A percentile compares a stretch with the other conserved stretches of the same genome.
These are phyloP conservation scores for Serilophus lunatus DNA, from an alignment of 2,113 vertebrate species.

Conservation along the genomic window DNA sequence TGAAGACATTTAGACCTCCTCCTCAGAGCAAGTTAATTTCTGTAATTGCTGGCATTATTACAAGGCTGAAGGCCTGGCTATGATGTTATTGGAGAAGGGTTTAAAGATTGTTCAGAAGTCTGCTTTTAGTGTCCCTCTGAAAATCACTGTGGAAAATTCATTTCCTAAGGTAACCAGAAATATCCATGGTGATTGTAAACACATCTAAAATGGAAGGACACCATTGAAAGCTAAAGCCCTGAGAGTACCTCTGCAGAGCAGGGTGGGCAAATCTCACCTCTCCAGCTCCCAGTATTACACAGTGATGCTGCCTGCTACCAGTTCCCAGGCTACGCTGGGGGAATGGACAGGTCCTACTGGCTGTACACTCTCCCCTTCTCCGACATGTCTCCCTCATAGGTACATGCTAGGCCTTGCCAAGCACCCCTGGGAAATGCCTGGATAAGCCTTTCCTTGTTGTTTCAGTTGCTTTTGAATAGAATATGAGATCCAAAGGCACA, in stretches of 20 bases:
- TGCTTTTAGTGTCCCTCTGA: background rate
- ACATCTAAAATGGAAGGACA: background rate
- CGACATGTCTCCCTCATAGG: background rate
- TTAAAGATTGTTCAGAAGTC: background rate
- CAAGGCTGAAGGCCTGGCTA: background rate
- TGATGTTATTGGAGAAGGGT: background rate
- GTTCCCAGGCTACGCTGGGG: background rate
- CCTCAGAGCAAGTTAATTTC: background rate
- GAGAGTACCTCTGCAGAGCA: background rate
- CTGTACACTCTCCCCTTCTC: background rate
- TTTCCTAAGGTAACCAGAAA: conserved; percentile 31
- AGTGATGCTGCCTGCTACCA: background rate
- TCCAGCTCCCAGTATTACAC: background rate
- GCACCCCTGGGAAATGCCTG: background rate
- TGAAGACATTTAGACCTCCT: background rate
- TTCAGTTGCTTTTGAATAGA: background rate
- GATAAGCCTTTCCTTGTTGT: background rate
- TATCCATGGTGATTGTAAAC: background rate
- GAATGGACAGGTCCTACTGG: background rate
- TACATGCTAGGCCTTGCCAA: background rate
- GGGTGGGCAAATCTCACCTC: background rate
- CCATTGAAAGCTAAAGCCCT: background rate
- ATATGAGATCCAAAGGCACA: background rate
- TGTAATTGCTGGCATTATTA: background rate
- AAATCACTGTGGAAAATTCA: background rate